Evolutionary conservation across 2,888 invertebrate species (phyloP), one percentile per base, ranked within the genome.

Genomic region (Oligia fasciuncula): DNA sequence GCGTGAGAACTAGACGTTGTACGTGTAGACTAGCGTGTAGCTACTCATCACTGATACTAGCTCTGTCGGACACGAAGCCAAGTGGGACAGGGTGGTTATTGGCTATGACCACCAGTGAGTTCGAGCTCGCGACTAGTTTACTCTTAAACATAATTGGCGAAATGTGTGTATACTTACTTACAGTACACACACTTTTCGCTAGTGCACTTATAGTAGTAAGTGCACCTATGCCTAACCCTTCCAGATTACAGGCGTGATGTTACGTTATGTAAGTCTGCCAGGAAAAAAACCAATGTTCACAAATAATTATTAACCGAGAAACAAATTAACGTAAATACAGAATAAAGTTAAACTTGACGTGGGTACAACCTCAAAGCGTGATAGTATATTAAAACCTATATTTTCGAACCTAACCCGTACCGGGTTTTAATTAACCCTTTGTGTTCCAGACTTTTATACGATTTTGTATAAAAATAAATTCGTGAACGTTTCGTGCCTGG

Each of bases 341-440:
- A 19, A 73, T 51, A 73, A 51, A 72, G n/a, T n/a, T 35, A n/a
- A 0, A 17, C 46, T 46, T 51, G 43, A 73, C 70, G 17, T 57
- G 35, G 66, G 17, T 71, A 35, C 17, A n/a, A 72, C 43, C 54
- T 29, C 70, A 73, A 62, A 65, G 3, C 65, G 5, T 54, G 73
- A 78, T 62, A 70, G 60, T 40, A 73, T 66, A 83, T 78, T 57
- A 79, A 57, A 62, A 73, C 70, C 65, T 67, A 78, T 66, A 82
- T 71, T 73, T 83, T 49, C 29, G 14, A 78, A 11, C 49, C 65
- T 65, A 66, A 83, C 71, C 40, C 66, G 49, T 49, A 66, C 40
- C 23, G 13, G 62, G 57, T 78, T 73, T 79, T 73, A 73, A 83
- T 82, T 79, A 81, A 78, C 57, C 46, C 54, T 62, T 77, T 69